Percentiles rank a stretch among this genome's conserved stretches.
Evolutionary conservation across 2,888 invertebrate species (phyloP).

Genomic region (Acronicta aceris): DNA sequence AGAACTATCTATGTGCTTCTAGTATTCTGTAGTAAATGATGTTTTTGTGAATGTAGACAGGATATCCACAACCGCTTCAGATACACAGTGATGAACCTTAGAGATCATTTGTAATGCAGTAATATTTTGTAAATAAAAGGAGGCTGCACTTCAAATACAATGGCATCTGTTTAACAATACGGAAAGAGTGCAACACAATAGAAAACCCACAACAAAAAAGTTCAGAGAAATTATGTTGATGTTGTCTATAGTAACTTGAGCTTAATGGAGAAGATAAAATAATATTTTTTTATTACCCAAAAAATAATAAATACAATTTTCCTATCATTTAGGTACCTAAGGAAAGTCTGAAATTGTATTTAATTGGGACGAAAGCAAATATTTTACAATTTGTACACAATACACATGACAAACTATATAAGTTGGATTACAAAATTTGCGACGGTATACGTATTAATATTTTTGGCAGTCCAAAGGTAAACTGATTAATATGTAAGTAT

Average conservation of each 20-base stretch:
- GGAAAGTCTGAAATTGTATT: too few relatives aligned
- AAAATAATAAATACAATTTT: too few relatives aligned
- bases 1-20: neutral
- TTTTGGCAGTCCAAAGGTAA: too few relatives aligned
- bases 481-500: too few relatives aligned
- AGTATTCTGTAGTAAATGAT: constrained; percentile 7
- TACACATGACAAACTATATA: too few relatives aligned
- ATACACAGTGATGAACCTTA: constrained; percentile 6
- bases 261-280: too few relatives aligned
- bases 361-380: too few relatives aligned
- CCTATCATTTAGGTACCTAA: too few relatives aligned
- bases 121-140: constrained; percentile 17
- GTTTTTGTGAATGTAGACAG: constrained; percentile 12
- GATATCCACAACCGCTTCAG: constrained; percentile 11
- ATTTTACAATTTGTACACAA: too few relatives aligned
- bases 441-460: too few relatives aligned
- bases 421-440: too few relatives aligned
- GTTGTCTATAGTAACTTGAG: neutral
- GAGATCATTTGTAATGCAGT: neutral
- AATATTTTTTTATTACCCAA: too few relatives aligned
- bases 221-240: constrained; percentile 11
- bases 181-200: constrained; percentile 23
- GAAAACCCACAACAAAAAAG: constrained; percentile 12
- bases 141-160: constrained; percentile 12
- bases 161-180: constrained; percentile 28